These are phyloP conservation scores for Drosophila testacea DNA, from an alignment of 2,888 invertebrate species.

Conservation along the genomic window DNA sequence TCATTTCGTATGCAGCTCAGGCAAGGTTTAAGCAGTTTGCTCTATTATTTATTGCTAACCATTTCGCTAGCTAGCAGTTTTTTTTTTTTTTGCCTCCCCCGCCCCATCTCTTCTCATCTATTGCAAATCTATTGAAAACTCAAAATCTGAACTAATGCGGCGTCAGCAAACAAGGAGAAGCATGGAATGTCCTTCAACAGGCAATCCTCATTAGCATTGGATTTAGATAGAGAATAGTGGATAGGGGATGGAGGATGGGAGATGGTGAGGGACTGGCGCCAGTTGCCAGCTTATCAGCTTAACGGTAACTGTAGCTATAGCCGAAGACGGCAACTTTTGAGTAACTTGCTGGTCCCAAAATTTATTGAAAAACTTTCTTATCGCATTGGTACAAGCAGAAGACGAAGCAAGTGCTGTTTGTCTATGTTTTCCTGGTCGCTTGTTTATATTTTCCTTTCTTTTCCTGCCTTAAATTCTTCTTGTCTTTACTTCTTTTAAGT, in stretches of 20 bases:
- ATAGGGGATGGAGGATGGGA: too few species aligned
- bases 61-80: conserved; percentile 63
- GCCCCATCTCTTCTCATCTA: background rate
- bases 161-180: conserved; percentile 68
- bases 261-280: conserved; percentile 42
- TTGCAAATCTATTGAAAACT: conserved; percentile 68
- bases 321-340: conserved; percentile 65
- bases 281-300: conserved; percentile 75
- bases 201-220: conserved; percentile 66
- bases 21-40: conserved; percentile 76
- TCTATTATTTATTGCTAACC: conserved; percentile 75
- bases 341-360: conserved; percentile 63
- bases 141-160: conserved; percentile 76
- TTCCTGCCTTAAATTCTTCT: conserved; percentile 20
- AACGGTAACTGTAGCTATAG: conserved; percentile 26
- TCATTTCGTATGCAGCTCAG: conserved; percentile 78
- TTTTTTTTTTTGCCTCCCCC: conserved; percentile 3
- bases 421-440: conserved; percentile 47
- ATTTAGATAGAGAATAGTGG: background rate
- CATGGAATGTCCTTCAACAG: conserved; percentile 62
- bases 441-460: conserved; percentile 63
- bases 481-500: conserved; percentile 31
- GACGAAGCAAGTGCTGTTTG: conserved; percentile 28
- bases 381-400: conserved; percentile 67
- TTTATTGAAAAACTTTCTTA: conserved; percentile 82